A percentile compares a stretch with the other conserved stretches of the same genome.
Evolutionary conservation across 1,140 invertebrate genomes (phyloP).

Genomic region (Trichomalopsis sarcophagae): DNA sequence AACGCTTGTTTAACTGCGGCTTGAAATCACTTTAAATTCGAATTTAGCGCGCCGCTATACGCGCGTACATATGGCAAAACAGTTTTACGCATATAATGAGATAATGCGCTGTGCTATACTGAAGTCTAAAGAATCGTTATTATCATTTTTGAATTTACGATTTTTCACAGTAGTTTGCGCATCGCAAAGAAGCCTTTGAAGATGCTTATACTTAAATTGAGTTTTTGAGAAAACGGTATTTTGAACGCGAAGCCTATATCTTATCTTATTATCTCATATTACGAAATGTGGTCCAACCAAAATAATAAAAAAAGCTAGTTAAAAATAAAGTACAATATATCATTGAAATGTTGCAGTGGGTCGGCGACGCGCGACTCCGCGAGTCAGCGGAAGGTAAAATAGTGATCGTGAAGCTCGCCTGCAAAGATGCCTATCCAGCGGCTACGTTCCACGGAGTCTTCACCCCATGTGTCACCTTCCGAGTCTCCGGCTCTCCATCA

Average conservation of each 20-base stretch:
- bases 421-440: slow-evolving; percentile 81
- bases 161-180: neutral
- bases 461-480: slow-evolving; percentile 88
- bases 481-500: slow-evolving; percentile 86
- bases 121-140: neutral
- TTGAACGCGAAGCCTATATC: too few species aligned
- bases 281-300: too few species aligned
- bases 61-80: too few species aligned
- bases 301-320: too few species aligned
- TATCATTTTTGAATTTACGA: neutral
- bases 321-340: neutral
- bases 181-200: too few species aligned
- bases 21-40: neutral
- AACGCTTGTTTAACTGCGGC: neutral
- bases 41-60: neutral
- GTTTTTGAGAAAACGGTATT: too few species aligned
- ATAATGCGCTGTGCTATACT: neutral
- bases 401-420: slow-evolving; percentile 85
- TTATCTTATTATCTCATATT: too few species aligned
- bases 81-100: too few species aligned
- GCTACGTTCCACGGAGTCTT: slow-evolving; percentile 78
- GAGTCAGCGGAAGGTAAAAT: slow-evolving; percentile 85
- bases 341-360: slow-evolving; percentile 80
- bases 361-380: slow-evolving; percentile 83
- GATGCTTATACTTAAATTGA: too few species aligned